Evolutionary conservation across 1,140 invertebrate genomes (phyloP).

Genomic region (Procambarus virginalis): DNA sequence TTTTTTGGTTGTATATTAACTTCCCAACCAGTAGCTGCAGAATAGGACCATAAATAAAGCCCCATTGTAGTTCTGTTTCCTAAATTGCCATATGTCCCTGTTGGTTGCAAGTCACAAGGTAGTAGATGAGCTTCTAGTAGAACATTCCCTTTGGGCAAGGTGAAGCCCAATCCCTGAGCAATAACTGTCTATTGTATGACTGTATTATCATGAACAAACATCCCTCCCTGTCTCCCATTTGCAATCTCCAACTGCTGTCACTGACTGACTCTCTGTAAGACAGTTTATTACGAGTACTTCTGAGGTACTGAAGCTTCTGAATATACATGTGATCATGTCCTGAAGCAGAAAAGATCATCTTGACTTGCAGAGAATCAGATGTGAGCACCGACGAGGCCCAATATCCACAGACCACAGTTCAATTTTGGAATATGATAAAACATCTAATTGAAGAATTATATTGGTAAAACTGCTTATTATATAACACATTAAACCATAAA

Average conservation of each 20-base stretch:
- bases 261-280: conserved; percentile 35
- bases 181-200: conserved; percentile 61
- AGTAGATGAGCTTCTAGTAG: conserved; percentile 66
- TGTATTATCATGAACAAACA: conserved; percentile 49
- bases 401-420: conserved; percentile 22
- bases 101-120: conserved; percentile 63
- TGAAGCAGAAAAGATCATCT: neutral
- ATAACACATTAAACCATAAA: neutral
- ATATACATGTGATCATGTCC: neutral
- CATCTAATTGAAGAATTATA: neutral
- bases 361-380: conserved; percentile 43
- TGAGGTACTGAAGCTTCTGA: conserved; percentile 19
- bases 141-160: conserved; percentile 60
- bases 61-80: conserved; percentile 62
- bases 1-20: neutral
- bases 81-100: conserved; percentile 61
- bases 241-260: conserved; percentile 38
- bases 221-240: conserved; percentile 21
- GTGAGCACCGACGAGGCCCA: conserved; percentile 36
- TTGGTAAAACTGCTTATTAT: conserved; percentile 6
- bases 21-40: conserved; percentile 7
- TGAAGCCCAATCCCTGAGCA: conserved; percentile 61
- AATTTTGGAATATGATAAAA: conserved; percentile 14
- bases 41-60: conserved; percentile 4
- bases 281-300: neutral